A percentile compares a stretch with the other conserved stretches of the same genome.
Conservation (phyloP, 2,113 vertebrate species). For the Asarcornis scutulata region DNA sequence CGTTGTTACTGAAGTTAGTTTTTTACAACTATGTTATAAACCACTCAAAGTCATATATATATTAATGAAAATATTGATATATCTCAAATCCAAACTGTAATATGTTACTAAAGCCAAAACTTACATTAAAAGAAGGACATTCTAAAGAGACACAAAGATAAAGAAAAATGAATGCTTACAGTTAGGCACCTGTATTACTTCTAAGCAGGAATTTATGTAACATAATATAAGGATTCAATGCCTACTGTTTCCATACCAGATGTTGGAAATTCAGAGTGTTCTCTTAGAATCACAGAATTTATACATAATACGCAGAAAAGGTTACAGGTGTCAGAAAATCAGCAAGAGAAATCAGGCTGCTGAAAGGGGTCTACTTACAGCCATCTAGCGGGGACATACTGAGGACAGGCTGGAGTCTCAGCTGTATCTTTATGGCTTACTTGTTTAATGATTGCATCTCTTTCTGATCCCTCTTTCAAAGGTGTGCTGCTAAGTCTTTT, state of each 20-base stretch:
- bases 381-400: background rate
- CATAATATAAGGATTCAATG: background rate
- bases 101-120: background rate
- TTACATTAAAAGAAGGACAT: background rate
- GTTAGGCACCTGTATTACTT: background rate
- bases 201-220: background rate
- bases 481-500: background rate
- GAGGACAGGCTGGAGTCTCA: background rate
- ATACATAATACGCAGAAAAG: background rate
- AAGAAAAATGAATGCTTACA: background rate
- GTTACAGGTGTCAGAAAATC: background rate
- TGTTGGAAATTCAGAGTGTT: background rate
- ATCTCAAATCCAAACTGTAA: background rate
- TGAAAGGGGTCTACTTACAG: background rate
- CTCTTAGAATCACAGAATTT: background rate
- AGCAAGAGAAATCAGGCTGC: background rate
- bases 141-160: background rate
- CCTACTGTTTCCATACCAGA: background rate
- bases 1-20: background rate
- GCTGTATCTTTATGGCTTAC: background rate
- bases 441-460: background rate
- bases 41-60: background rate
- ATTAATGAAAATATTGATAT: background rate
- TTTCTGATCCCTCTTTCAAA: conserved; percentile 1
- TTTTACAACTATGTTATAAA: background rate